Percentiles rank a stretch among this genome's conserved stretches.
These are phyloP conservation scores for Centropyge bicolor DNA, from an alignment of 2,797 vertebrate genomes.

Conservation along the genomic window DNA sequence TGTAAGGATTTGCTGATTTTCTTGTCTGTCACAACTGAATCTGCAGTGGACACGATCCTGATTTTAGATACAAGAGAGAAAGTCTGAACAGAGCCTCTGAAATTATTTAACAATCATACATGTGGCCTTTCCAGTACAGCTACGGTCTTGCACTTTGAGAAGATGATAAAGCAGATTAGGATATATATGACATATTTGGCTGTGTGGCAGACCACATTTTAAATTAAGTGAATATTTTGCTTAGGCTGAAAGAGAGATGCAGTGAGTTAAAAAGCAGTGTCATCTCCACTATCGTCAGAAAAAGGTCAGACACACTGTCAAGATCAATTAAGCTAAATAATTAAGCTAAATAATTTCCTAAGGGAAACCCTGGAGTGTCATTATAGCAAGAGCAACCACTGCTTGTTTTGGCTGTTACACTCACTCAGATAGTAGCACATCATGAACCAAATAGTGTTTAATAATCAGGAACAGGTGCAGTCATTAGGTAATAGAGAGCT, in stretches of 20 bases:
- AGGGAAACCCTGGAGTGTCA: not conserved
- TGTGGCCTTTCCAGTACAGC: not conserved
- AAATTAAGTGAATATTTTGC: not conserved
- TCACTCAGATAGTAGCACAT: not conserved
- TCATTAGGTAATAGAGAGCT: not conserved
- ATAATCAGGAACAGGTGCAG: not conserved
- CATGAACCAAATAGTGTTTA: not conserved
- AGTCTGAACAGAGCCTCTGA: not conserved
- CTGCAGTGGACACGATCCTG: not conserved
- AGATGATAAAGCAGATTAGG: not conserved
- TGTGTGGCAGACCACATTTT: not conserved
- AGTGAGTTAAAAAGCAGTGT: not conserved
- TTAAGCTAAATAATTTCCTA: not conserved
- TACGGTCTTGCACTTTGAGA: too few relatives aligned
- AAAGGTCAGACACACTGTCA: not conserved
- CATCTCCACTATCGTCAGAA: not conserved
- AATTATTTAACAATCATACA: not conserved
- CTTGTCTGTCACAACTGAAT: not conserved
- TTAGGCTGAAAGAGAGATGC: not conserved
- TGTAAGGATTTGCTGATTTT: too few relatives aligned
- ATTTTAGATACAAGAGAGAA: constrained; percentile 5
- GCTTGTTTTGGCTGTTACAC: not conserved
- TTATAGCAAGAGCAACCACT: not conserved
- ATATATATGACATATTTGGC: not conserved
- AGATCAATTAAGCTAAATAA: not conserved